Evolutionary conservation across 2,888 invertebrate genomes (phyloP).

Genomic region (Branchinecta sandiegonensis): DNA sequence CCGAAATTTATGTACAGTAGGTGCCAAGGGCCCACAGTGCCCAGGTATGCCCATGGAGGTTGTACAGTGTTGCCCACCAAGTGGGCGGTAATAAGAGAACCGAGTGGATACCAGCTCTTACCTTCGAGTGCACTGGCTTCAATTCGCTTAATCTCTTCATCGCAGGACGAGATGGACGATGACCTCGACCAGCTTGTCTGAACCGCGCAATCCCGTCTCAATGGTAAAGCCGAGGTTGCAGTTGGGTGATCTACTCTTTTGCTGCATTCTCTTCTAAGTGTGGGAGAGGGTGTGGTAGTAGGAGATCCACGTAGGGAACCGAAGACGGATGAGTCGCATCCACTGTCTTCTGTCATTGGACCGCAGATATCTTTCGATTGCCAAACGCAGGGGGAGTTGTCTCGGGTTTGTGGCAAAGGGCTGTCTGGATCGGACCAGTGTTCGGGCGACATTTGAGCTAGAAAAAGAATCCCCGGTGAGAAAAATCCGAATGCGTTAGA

Average conservation of each 20-base stretch:
- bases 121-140: neutral
- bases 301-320: neutral
- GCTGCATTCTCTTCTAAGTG: neutral
- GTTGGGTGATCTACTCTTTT: neutral
- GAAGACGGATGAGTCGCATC: neutral
- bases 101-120: too few relatives aligned
- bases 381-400: neutral
- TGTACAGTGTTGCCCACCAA: too few relatives aligned
- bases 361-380: neutral
- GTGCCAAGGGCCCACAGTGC: too few relatives aligned
- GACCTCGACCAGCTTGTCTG: neutral
- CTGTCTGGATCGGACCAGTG: constrained; percentile 1
- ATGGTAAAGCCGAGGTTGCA: neutral
- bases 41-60: too few relatives aligned
- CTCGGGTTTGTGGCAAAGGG: neutral
- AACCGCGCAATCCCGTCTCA: neutral
- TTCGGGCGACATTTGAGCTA: neutral
- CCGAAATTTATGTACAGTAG: too few relatives aligned
- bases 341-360: constrained; percentile 1
- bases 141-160: neutral
- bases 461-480: neutral
- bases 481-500: too few relatives aligned
- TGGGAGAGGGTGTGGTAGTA: too few relatives aligned
- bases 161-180: neutral
- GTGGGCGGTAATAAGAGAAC: too few relatives aligned